Evolutionary conservation across 2,888 invertebrate genomes (phyloP).

Genomic region (Branchellion lobata): DNA sequence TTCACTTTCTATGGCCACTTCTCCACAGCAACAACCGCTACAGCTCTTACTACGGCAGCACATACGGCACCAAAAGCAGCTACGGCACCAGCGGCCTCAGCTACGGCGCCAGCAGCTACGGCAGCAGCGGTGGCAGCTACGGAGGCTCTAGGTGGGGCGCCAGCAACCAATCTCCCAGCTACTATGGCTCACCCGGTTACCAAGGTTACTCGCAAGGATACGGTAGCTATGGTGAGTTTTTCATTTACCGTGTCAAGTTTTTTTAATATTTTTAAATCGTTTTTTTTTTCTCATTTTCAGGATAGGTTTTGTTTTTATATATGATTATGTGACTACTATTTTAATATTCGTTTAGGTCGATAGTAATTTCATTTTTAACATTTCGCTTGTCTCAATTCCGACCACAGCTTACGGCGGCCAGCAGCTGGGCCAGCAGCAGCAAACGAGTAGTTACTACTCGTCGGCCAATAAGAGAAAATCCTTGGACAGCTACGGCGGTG

Average conservation of each 20-base stretch:
- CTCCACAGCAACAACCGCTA: no score
- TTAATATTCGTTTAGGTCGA: neutral
- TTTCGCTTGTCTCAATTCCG: neutral
- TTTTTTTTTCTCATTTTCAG: neutral
- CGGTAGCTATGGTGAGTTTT: neutral
- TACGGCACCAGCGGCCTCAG: neutral
- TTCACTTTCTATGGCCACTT: neutral
- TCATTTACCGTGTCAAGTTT: neutral
- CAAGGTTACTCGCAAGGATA: neutral
- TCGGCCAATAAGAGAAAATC: constrained; percentile 28
- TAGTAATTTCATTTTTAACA: neutral
- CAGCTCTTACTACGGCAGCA: neutral
- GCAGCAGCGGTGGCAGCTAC: neutral
- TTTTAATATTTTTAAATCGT: neutral
- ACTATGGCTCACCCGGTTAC: neutral
- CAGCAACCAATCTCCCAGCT: neutral
- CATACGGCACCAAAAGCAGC: neutral
- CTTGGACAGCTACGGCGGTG: constrained; percentile 26
- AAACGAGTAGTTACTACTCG: neutral
- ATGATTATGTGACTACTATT: neutral
- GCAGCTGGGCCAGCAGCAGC: neutral
- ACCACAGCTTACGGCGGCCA: no score
- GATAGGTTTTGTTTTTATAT: neutral
- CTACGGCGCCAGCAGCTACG: neutral
- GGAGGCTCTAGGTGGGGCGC: neutral